Evolutionary conservation across 1,140 invertebrate species (phyloP).

Genomic region (Lasioglossum albipes): DNA sequence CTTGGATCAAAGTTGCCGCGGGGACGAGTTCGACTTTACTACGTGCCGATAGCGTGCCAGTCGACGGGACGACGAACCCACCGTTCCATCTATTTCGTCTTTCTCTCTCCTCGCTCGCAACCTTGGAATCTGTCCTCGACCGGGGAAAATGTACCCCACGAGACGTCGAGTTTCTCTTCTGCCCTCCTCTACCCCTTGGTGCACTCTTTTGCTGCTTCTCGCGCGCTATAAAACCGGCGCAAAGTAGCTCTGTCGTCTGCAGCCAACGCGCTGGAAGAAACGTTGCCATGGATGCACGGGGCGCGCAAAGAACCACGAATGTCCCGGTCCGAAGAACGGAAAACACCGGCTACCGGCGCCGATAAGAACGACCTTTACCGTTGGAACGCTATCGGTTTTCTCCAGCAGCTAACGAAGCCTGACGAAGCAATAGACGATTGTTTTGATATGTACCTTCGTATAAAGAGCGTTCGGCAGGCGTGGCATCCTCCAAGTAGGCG

Average conservation of each 20-base stretch:
- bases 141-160: neutral
- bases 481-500: no score
- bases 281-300: constrained; percentile 35
- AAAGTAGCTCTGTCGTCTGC: constrained; percentile 2
- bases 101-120: no score
- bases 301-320: neutral
- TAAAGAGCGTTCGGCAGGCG: no score
- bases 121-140: neutral
- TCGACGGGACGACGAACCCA: neutral
- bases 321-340: neutral
- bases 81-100: neutral
- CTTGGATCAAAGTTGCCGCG: constrained; percentile 33
- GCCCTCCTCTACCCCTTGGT: no score
- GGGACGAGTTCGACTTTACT: constrained; percentile 36
- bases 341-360: no score
- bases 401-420: no score
- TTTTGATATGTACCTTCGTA: no score
- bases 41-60: constrained; percentile 19
- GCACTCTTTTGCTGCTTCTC: no score
- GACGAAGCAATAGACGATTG: no score
- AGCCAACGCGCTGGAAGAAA: neutral
- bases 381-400: no score
- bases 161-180: neutral
- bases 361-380: no score
- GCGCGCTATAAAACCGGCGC: neutral